Base-by-base conservation (phyloP, 1,140 invertebrate genomes). In the Anastrepha obliqua region DNA sequence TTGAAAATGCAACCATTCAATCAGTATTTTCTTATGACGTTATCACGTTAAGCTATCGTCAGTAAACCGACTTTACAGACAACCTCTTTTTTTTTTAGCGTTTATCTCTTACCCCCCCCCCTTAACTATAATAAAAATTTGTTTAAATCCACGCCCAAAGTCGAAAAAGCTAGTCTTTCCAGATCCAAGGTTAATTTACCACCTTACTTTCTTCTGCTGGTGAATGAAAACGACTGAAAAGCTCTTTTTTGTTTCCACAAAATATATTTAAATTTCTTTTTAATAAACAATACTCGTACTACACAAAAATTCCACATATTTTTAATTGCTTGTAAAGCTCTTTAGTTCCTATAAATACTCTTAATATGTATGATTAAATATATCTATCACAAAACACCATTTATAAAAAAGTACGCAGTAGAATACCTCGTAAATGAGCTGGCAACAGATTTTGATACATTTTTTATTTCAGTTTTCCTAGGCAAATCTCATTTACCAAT, bases 221-320 rank as follows among this genome's bases (percentile, higher is more conserved):
- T 62, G 15, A 62, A n/a, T 62, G 15, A 62, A 62, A 62, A 62
- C 60, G 17, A 8, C 60, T 17, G 29, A 29, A 29, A 29, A 29
- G 1, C 11, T 13, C 17, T 62, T 81, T 29, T 81, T 81, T 51
- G 74, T 55, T 81, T 81, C 47, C n/a, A 39, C 74, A 81, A 55
- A 51, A 29, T 81, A 55, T n/a, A 81, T 29, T 20, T 51, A 20
- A 44, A 0, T 78, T 55, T 78, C n/a, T 51, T n/a, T 51, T 58
- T 47, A 55, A 55, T 81, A 81, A 81, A 81, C 74, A 81, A 81
- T 81, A 81, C 74, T 58, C 74, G n/a, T 20, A 81, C 74, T 81
- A 81, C 74, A 81, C 17, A 55, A 67, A 81, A 81, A 81, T 81
- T 81, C 74, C 74, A 81, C 74, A 81, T 81, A 81, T 81, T 55